Base-by-base conservation (phyloP, 2,888 invertebrate species). In the Epinotia ramella region DNA sequence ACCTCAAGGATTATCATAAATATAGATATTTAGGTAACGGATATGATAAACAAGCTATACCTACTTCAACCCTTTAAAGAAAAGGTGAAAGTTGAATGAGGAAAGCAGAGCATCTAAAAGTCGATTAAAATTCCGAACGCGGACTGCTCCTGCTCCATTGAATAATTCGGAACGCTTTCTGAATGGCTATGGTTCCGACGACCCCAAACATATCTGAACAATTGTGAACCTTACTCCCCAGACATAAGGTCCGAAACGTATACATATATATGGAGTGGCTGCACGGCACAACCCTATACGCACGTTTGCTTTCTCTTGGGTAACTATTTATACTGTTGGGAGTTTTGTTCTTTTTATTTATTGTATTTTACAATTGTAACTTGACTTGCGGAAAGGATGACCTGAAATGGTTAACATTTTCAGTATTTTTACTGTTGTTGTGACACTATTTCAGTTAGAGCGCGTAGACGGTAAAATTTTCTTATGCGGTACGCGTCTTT, bases 111-210 rank as follows among this genome's bases (percentile, higher is more conserved):
- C 78, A 79, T 83, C 80, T 81, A 82, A 80, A 77, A 73, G 71
- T 79, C 78, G 79, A 85, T 88, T 88, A 82, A 86, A 87, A 88
- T 88, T 88, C 87, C 78, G 77, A 77, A 80, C 87, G 82, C 84
- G 80, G 72, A 79, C 77, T 84, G 85, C 83, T 86, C 83, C 85
- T 83, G 84, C 86, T 87, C 86, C 86, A 86, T 85, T 88, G 87
- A 88, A 88, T 88, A 86, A 86, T 86, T 84, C 81, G 83, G 82
- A 83, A 86, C 86, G 87, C 84, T 83, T 81, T 83, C 81, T 83
- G 87, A 87, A 88, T 87, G 87, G 82, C 80, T 81, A 81, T 65
- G 70, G 60, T 66, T 53, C 53, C 5, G 53, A 1, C 16, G 53
- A 53, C 53, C n/a, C 53, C 53, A 53, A 53, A 53, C n/a, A n/a